Evolutionary conservation across 1,140 invertebrate genomes (phyloP).

Genomic region (Galleria mellonella): DNA sequence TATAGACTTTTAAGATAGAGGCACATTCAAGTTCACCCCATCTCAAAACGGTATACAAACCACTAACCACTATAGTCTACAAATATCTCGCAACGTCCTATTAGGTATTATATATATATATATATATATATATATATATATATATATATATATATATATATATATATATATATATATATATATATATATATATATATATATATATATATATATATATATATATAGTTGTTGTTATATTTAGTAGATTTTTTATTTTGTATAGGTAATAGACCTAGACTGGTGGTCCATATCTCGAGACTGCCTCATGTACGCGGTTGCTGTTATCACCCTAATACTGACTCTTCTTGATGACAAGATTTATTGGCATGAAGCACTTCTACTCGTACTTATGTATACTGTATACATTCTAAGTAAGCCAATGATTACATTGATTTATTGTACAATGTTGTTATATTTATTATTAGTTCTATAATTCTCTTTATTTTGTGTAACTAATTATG

Average conservation of each 20-base stretch:
- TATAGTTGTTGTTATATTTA: background rate
- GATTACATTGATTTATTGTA: background rate
- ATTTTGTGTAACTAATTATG: background rate
- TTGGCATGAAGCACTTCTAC: constrained; percentile 85
- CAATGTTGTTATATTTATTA: background rate
- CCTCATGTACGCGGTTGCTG: constrained; percentile 87
- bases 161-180: too few species aligned
- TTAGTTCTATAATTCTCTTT: background rate
- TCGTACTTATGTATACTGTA: constrained; percentile 83
- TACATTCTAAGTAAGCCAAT: constrained; percentile 78
- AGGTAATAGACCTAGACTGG: constrained; percentile 89
- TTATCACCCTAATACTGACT: constrained; percentile 85
- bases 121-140: too few species aligned
- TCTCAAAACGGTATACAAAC: too few species aligned
- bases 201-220: too few species aligned
- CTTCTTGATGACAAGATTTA: constrained; percentile 86
- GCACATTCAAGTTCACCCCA: too few species aligned
- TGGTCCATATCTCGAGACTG: constrained; percentile 93
- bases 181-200: too few species aligned
- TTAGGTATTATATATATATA: too few species aligned
- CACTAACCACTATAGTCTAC: too few species aligned
- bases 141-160: too few species aligned
- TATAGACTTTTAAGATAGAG: too few species aligned
- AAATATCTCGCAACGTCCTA: too few species aligned
- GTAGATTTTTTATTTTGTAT: background rate